Evolutionary conservation across 2,888 invertebrate genomes (phyloP), one percentile per base, ranked within the genome.

Genomic region (Digitonthophagus gazella): DNA sequence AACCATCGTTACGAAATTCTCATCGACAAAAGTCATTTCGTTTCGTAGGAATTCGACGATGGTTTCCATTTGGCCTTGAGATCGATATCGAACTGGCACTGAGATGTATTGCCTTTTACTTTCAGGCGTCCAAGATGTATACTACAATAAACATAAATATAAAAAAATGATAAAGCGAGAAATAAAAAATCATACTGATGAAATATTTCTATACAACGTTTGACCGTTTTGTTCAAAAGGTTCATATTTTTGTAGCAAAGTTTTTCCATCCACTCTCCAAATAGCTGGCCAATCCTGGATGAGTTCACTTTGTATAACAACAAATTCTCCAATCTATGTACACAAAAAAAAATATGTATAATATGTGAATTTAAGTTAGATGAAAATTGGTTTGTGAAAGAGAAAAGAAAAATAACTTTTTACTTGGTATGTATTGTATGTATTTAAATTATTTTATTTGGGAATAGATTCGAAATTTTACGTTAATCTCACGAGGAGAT

Each of bases 201-300:
- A 93, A 85, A 93, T 93, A 86, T 93, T 95, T 78, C 90, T 88
- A 80, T 95, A 95, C 69, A 93, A 86, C 70, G 91, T 91, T 83
- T 90, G 89, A 69, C 93, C 93, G 80, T 92, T 91, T 77, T 93
- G 90, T 75, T 91, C 90, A 77, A 92, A 93, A 2, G 93, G 91
- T 80, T 93, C 92, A 78, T 91, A 93, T 80, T 93, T 93, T 82
- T 93, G 93, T 71, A 93, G 82, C 73, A 93, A 85, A 15, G 91
- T 90, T 82, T 92, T 93, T 0, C 93, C 93, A 80, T 96, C 96
- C 57, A 96, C 93, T 82, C 94, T 90, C 96, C 96, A 97, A 77
- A 97, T 90, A 3, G 92, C 89, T 4, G 95, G 96, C 88, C 91
- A 92, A 81, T 94, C 91, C 80, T 92, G 89, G 70, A 87, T 87